These are phyloP conservation scores for Ageneiosus marmoratus DNA, from an alignment of 2,113 vertebrate genomes.

Conservation along the genomic window DNA sequence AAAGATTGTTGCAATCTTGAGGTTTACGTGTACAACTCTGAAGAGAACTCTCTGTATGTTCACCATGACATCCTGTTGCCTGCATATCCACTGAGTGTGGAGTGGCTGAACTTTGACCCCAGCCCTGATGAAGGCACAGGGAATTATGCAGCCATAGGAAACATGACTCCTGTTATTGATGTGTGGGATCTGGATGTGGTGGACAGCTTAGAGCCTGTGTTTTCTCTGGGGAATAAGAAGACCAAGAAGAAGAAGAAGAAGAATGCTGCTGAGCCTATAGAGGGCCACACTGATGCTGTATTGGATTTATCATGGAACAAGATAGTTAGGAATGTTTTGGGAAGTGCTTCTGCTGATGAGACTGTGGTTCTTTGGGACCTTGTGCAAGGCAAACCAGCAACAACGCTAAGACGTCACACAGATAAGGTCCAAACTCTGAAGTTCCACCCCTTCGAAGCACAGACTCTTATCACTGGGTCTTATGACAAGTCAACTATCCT, in stretches of 20 bases:
- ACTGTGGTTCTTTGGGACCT: slow-evolving; percentile 91
- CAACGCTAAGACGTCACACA: slow-evolving; percentile 79
- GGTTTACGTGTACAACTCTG: slow-evolving; percentile 88
- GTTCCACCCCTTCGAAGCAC: slow-evolving; percentile 95
- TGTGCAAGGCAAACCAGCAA: slow-evolving; percentile 81
- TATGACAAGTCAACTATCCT: slow-evolving; percentile 92
- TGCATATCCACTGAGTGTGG: slow-evolving; percentile 90
- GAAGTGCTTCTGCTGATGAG: slow-evolving; percentile 88
- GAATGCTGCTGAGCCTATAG: slow-evolving; percentile 68
- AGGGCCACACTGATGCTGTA: slow-evolving; percentile 88
- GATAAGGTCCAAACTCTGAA: slow-evolving; percentile 94
- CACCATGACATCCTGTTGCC: slow-evolving; percentile 93
- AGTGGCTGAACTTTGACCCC: slow-evolving; percentile 96
- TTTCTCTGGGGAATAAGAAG: slow-evolving; percentile 87
- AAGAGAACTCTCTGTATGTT: slow-evolving; percentile 91
- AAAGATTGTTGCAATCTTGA: slow-evolving; percentile 93
- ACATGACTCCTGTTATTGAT: slow-evolving; percentile 93
- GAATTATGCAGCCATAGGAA: slow-evolving; percentile 92
- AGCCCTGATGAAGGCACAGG: slow-evolving; percentile 80
- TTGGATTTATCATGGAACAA: slow-evolving; percentile 96
- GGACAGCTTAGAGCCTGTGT: slow-evolving; percentile 90
- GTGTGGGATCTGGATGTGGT: slow-evolving; percentile 97
- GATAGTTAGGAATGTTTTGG: slow-evolving; percentile 87
- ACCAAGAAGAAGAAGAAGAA: slow-evolving; percentile 87
- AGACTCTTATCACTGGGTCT: slow-evolving; percentile 94